Evolutionary conservation across 2,113 vertebrate species (phyloP).

Genomic region (Pavo muticus): DNA sequence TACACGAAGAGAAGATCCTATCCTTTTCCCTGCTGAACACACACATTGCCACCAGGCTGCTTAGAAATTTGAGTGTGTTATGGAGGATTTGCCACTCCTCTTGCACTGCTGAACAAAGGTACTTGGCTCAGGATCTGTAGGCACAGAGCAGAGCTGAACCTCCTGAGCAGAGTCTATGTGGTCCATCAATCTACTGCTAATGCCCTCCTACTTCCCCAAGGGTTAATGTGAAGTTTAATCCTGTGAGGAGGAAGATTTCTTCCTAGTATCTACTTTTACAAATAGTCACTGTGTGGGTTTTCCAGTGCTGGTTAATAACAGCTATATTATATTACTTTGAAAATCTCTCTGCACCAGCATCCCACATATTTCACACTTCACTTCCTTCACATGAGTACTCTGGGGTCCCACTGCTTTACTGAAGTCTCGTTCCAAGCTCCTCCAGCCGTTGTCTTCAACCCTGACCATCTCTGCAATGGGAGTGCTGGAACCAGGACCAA

Average conservation of each 20-base stretch:
- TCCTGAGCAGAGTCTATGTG: background rate
- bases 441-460: background rate
- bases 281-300: background rate
- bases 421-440: background rate
- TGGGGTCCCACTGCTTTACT: background rate
- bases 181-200: background rate
- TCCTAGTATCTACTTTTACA: background rate
- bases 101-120: background rate
- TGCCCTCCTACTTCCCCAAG: background rate
- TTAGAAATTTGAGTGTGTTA: background rate
- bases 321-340: background rate
- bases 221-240: background rate
- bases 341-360: background rate
- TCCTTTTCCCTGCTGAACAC: fast-evolving
- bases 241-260: conserved; percentile 18
- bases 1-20: background rate
- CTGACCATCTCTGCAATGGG: background rate
- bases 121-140: background rate
- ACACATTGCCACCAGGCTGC: background rate
- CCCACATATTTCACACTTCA: background rate
- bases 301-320: background rate
- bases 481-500: background rate
- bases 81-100: background rate
- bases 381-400: background rate
- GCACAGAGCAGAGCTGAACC: background rate